phyloP scores from a whole-genome alignment of 2,113 vertebrate genomes.

The Limanda limanda region DNA sequence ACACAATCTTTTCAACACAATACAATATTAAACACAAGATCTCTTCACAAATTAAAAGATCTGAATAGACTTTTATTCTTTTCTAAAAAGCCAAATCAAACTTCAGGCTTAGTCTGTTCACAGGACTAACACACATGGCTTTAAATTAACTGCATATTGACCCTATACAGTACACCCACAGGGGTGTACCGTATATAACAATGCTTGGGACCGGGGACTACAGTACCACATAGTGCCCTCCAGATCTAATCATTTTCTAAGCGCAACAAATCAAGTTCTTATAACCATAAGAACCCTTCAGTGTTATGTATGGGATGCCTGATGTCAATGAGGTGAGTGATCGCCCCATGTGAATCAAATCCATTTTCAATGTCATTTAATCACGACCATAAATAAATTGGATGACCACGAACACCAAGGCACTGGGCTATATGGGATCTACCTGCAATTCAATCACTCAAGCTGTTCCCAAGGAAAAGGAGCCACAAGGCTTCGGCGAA shows the following conservation, averaged over 20 bases:
- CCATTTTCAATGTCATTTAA: conserved; percentile 72
- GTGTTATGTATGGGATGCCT: conserved; percentile 61
- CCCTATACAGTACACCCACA: conserved; percentile 4
- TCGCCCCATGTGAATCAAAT: conserved; percentile 59
- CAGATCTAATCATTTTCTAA: conserved; percentile 64
- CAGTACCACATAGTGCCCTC: conserved; percentile 49
- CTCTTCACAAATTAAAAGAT: neutral
- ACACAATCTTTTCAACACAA: conserved; percentile 7
- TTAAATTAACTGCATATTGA: conserved; percentile 59
- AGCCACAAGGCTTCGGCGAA: neutral
- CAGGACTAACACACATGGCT: conserved; percentile 5
- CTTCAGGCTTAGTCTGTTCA: neutral
- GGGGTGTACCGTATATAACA: conserved; percentile 55
- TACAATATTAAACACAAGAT: neutral
- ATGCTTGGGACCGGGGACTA: conserved; percentile 47
- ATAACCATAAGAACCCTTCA: conserved; percentile 50
- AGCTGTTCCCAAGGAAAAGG: neutral
- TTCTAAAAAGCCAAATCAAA: conserved; percentile 18
- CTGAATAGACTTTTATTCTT: neutral
- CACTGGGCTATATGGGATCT: conserved; percentile 23
- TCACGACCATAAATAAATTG: conserved; percentile 66
- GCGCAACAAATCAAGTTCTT: conserved; percentile 70
- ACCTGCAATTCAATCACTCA: conserved; percentile 51
- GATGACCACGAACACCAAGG: conserved; percentile 52
- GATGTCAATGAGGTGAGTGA: conserved; percentile 64